A percentile compares a stretch with the other conserved stretches of the same genome.
Evolutionary conservation across 2,113 vertebrate species (phyloP).

Genomic region (Burhinus oedicnemus): DNA sequence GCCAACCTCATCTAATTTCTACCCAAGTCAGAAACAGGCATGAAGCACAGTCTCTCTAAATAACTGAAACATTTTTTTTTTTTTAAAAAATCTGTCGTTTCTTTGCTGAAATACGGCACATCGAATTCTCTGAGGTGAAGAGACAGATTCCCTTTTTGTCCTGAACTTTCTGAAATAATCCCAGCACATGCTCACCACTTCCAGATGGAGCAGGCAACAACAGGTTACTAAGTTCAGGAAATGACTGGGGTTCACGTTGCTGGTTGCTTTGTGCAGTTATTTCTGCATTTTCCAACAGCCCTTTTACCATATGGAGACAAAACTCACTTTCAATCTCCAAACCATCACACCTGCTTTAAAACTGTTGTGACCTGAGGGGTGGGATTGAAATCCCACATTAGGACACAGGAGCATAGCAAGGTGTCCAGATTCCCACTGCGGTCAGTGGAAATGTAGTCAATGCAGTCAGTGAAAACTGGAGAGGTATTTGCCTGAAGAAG

Average conservation of each 20-base stretch:
- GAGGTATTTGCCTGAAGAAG: neutral
- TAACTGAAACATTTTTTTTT: neutral
- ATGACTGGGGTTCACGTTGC: neutral
- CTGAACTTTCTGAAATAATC: neutral
- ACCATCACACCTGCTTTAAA: neutral
- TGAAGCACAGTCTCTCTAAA: neutral
- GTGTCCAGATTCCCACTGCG: neutral
- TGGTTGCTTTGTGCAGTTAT: neutral
- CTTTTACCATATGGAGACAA: neutral
- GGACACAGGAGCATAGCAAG: neutral
- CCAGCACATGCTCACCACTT: neutral
- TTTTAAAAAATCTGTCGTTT: neutral
- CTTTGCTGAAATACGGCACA: neutral
- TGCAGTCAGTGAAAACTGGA: accelerated
- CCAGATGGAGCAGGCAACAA: neutral
- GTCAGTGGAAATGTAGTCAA: neutral
- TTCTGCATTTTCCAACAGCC: neutral
- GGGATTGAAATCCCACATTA: neutral
- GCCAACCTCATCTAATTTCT: neutral
- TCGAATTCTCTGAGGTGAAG: neutral
- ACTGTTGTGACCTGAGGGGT: neutral
- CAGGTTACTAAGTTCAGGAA: neutral
- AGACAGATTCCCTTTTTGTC: neutral
- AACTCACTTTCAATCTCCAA: neutral
- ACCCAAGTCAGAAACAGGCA: neutral